These are phyloP conservation scores for Mugil cephalus DNA, from an alignment of 2,113 vertebrate species.

Conservation along the genomic window DNA sequence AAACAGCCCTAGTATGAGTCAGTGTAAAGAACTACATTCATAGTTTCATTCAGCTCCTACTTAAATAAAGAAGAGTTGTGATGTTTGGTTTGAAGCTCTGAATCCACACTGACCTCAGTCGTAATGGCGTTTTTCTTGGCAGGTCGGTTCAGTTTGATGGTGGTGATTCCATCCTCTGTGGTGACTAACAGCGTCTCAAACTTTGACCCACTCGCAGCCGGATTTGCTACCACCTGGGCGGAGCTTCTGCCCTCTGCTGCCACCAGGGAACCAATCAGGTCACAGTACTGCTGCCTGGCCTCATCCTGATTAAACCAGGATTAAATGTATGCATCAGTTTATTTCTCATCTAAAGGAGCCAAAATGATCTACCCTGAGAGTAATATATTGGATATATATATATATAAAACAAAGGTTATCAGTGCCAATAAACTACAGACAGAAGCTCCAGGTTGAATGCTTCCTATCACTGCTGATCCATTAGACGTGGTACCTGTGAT, in stretches of 20 bases:
- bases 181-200: constrained; percentile 87
- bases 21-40: too few relatives aligned
- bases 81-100: too few relatives aligned
- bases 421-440: too few relatives aligned
- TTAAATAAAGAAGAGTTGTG: too few relatives aligned
- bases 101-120: constrained; percentile 76
- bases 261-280: constrained; percentile 86
- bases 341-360: too few relatives aligned
- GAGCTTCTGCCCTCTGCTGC: constrained; percentile 73
- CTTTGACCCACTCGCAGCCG: constrained; percentile 39
- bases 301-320: constrained; percentile 81
- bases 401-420: too few relatives aligned
- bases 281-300: constrained; percentile 89
- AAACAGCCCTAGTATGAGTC: too few relatives aligned
- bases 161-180: constrained; percentile 89
- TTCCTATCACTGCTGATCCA: not conserved
- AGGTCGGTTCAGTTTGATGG: constrained; percentile 91
- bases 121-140: constrained; percentile 93
- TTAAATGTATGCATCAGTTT: too few relatives aligned
- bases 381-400: too few relatives aligned
- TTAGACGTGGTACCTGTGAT: constrained; percentile 83
- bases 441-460: too few relatives aligned
- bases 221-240: constrained; percentile 42
- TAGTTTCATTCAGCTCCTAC: too few relatives aligned
- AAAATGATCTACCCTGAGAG: too few relatives aligned